Base-by-base conservation (phyloP, 1,140 invertebrate genomes). In the Dysdera silvatica region DNA sequence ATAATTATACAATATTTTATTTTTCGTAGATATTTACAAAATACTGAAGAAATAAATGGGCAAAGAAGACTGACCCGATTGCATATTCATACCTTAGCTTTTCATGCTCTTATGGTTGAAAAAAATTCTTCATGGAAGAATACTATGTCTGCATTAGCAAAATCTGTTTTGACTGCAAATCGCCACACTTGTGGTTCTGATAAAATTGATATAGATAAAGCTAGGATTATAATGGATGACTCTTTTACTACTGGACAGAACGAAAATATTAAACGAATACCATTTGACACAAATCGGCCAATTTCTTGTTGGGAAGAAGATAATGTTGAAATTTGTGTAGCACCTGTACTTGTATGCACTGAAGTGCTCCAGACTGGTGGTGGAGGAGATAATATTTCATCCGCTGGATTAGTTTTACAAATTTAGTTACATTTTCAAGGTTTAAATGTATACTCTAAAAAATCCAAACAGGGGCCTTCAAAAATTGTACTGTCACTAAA, bases 341-440 rank as follows among this genome's bases (percentile, higher is more conserved):
- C 89, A 0, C 89, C 89, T 2, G 88, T 89, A 3, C 74, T 92
- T 5, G 88, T 93, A 0, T 93, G 90, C 70, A 90, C 87, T 0
- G 78, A 88, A 67, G 87, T 87, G 2, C 81, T 84, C 45, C 84
- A 91, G 70, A 92, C 90, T 16, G 89, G 86, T 0, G 89, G 90
- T 1, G 89, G 88, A 14, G 89, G 90, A 2, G 89, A 93, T 73
- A 93, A 92, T 71, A 89, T 93, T 60, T 91, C 89, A 1, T 87
- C 88, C 32, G 87, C 89, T 8, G 89, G 88, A 20, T 74, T 92
- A 4, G 84, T 87, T 29, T 78, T 87, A 32, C 89, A 92, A 74
- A 81, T 89, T 24, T 75, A 71, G 52, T 35, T 8, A 8, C 28
- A 24, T 47, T 16, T 47, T 48, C n/a, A n/a, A n/a, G n/a, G n/a